Base-by-base conservation (phyloP, 2,888 invertebrate genomes). In the Philhelius pedissequus region DNA sequence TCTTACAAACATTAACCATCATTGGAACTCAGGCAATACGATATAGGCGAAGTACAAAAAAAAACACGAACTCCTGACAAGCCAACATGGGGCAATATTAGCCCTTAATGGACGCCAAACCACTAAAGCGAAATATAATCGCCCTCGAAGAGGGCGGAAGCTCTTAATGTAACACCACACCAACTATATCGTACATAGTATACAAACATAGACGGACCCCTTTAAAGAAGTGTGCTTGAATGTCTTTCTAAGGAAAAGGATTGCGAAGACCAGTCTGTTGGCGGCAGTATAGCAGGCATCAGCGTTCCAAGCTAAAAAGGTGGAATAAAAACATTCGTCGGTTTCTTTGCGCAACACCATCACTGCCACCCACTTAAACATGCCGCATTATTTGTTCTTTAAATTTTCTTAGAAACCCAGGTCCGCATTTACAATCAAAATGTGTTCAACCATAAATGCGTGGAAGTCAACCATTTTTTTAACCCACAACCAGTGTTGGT, bases 71-170 rank as follows among this genome's bases (percentile, higher is more conserved):
- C 80, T 69, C 56, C 60, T 60, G 73, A 68, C 71, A 43, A 62
- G 68, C 58, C 32, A 45, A 64, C 62, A 52, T 78, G 71, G 66
- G 62, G 77, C 58, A 54, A 70, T 69, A 79, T 78, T 79, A 83
- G 83, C 66, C 52, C 68, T 71, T 84, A 84, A 80, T 84, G 84
- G 84, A 84, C 84, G 80, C 64, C 79, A 75, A 75, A 70, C 83
- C 70, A 75, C 79, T 75, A 70, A 75, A 70, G 66, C 68, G 84
- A 84, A 83, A 83, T 83, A 79, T 79, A 83, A 84, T 80, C 70
- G 79, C 70, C 48, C 74, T 56, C 50, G n/a, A n/a, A 66, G 35
- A 45, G 69, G 58, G 56, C 38, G 66, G 79, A 80, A 71, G 80
- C 84, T 84, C 62, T 84, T 84, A 84, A 75, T 79, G 68, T 75